Evolutionary conservation across 2,113 vertebrate genomes (phyloP).

Genomic region (Lichenostomus cassidix): DNA sequence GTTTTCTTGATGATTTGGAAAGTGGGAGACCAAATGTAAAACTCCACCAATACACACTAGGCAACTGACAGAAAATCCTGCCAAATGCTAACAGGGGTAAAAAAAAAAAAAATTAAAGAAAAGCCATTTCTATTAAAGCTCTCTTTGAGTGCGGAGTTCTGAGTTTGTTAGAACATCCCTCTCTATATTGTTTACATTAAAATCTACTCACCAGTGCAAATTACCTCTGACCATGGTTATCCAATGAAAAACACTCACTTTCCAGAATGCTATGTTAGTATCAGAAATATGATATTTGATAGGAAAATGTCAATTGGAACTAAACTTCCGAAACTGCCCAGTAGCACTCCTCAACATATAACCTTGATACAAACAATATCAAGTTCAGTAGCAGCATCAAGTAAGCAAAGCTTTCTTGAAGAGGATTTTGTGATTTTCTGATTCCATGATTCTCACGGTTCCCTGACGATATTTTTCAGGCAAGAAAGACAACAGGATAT

Average conservation of each 20-base stretch:
- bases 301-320: not conserved
- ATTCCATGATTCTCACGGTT: not conserved
- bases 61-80: not conserved
- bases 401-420: not conserved
- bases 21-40: not conserved
- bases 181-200: not conserved
- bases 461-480: not conserved
- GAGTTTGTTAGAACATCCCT: not conserved
- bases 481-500: not conserved
- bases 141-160: not conserved
- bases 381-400: not conserved
- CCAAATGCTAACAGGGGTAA: not conserved
- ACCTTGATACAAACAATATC: not conserved
- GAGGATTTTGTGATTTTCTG: not conserved
- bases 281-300: not conserved
- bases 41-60: not conserved
- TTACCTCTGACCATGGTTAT: slow-evolving; percentile 5
- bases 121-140: not conserved
- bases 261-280: slow-evolving; percentile 8
- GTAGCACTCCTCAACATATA: not conserved
- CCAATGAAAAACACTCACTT: not conserved
- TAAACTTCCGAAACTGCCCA: not conserved
- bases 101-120: not conserved
- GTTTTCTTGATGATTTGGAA: not conserved
- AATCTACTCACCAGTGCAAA: not conserved